Percentiles rank a stretch among this genome's conserved stretches.
These are phyloP conservation scores for Myotis daubentonii DNA, from an alignment of 2,797 vertebrate genomes.

Conservation along the genomic window DNA sequence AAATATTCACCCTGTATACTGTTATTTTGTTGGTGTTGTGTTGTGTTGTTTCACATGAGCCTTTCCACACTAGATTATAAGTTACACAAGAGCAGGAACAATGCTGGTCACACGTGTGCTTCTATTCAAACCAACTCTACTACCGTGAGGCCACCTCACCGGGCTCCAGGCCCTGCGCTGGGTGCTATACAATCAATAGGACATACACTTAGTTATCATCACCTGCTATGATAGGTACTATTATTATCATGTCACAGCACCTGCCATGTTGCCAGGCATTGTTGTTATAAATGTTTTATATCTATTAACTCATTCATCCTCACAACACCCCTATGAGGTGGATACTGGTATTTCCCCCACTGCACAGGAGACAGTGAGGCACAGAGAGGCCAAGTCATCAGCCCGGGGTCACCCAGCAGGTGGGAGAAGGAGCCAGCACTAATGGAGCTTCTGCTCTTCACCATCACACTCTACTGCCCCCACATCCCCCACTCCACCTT, in stretches of 20 bases:
- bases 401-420: neutral
- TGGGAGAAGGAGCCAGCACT: neutral
- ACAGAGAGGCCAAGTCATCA: neutral
- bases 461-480: neutral
- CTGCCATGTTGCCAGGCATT: neutral
- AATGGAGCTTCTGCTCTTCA: neutral
- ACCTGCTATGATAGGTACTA: fast-evolving
- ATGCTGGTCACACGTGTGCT: neutral
- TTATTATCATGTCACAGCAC: neutral
- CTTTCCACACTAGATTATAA: neutral
- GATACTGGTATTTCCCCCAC: neutral
- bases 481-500: neutral
- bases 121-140: neutral
- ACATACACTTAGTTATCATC: neutral
- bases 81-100: neutral
- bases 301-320: neutral
- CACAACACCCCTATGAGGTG: neutral
- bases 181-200: neutral
- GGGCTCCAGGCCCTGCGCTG: neutral
- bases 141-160: fast-evolving
- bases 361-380: neutral
- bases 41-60: neutral
- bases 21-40: neutral
- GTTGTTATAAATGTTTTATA: neutral
- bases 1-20: too few species aligned